Evolutionary conservation across 2,113 vertebrate species (phyloP).

Genomic region (Misgurnus mizolepis): DNA sequence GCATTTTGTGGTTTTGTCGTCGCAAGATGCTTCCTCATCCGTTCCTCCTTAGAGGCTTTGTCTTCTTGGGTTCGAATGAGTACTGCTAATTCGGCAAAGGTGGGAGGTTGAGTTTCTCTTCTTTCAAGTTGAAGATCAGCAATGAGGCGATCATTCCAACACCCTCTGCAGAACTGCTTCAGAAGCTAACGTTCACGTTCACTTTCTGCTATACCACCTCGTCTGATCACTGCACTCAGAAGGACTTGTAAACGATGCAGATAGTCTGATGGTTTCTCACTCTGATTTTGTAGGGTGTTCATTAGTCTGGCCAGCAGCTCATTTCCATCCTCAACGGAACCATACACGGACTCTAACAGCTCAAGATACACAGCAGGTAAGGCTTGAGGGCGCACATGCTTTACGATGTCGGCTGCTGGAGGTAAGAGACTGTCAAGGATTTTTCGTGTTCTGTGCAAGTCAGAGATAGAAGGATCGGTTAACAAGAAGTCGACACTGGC

Average conservation of each 20-base stretch:
- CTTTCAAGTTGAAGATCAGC: constrained; percentile 8
- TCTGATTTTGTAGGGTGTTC: not conserved
- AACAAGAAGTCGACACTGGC: constrained; percentile 24
- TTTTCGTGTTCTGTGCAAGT: not conserved
- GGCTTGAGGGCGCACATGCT: too few species aligned
- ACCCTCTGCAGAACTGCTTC: constrained; percentile 13
- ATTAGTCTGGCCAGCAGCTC: too few species aligned
- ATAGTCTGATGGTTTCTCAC: constrained; percentile 2
- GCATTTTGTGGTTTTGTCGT: not conserved
- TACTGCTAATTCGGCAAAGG: not conserved
- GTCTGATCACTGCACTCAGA: not conserved
- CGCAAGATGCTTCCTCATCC: not conserved
- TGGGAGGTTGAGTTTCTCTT: not conserved
- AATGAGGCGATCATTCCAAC: not conserved
- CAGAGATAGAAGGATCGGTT: constrained; percentile 9
- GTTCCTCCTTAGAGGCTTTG: not conserved
- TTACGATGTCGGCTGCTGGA: too few species aligned
- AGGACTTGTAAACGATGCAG: not conserved
- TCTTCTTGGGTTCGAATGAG: not conserved
- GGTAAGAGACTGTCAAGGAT: not conserved
- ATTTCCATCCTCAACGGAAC: constrained; percentile 9
- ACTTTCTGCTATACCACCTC: not conserved
- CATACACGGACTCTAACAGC: constrained; percentile 4
- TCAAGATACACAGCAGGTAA: too few species aligned
- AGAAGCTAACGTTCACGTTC: not conserved